phyloP scores from a whole-genome alignment of 1,140 invertebrate genomes.

The Neuroterus valhalla region DNA sequence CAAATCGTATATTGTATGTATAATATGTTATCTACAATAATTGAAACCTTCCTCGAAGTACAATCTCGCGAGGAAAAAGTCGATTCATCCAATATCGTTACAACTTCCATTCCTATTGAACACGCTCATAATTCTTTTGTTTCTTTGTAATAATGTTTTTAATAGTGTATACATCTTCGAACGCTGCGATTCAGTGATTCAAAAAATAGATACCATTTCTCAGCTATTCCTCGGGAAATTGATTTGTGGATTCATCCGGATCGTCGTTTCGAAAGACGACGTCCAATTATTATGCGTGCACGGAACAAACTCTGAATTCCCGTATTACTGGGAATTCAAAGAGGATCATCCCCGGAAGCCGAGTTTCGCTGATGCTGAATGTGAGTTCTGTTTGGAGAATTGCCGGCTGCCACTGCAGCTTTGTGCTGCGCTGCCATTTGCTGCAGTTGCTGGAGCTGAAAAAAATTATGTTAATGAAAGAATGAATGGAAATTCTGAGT shows the following conservation, averaged over 20 bases:
- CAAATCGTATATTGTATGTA: conserved; percentile 63
- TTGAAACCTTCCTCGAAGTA: conserved; percentile 62
- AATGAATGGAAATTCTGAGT: too few relatives aligned
- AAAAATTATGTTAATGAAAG: not conserved
- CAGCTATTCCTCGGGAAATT: conserved; percentile 39
- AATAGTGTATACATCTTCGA: conserved; percentile 31
- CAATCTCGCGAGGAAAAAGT: conserved; percentile 48
- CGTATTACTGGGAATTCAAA: conserved; percentile 58
- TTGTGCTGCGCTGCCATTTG: conserved; percentile 14
- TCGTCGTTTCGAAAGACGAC: conserved; percentile 47
- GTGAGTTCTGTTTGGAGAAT: conserved; percentile 21
- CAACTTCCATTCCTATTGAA: conserved; percentile 49
- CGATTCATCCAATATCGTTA: conserved; percentile 31
- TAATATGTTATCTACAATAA: conserved; percentile 64
- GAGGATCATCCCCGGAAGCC: conserved; percentile 59
- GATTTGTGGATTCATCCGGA: conserved; percentile 45
- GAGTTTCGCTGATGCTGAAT: conserved; percentile 46
- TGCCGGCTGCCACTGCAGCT: not conserved
- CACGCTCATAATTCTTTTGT: conserved; percentile 46
- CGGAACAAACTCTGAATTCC: conserved; percentile 49
- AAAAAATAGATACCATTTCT: conserved; percentile 43
- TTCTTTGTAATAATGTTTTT: conserved; percentile 12
- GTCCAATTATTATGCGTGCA: conserved; percentile 58
- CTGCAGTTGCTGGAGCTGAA: conserved; percentile 9
- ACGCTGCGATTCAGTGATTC: conserved; percentile 43